Base-by-base conservation (phyloP, 2,888 invertebrate genomes). In the Diarsia rubi region DNA sequence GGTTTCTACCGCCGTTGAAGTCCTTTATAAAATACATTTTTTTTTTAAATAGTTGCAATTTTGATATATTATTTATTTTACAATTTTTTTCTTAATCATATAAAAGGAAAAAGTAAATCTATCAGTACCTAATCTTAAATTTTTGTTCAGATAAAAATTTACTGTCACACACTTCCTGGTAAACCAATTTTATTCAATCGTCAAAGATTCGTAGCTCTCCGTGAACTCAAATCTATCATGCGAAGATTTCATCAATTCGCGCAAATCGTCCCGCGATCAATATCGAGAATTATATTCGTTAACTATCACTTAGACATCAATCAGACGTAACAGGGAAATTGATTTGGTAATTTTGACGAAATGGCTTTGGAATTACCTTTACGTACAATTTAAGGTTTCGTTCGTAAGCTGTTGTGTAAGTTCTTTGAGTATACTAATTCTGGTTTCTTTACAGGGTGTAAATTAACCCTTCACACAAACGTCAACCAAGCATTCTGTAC, bases 181-280 rank as follows among this genome's bases (percentile, higher is more conserved):
- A 9, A 47, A 47, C 37, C 8, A 0, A 60, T 47, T 66, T 21
- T n/a, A 45, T 24, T 4, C 6, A 11, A 47, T 47, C 8, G 14
- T 12, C n/a, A 0, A 19, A 24, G 0, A 57, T 82, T 88, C 74
- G 0, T 79, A 81, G 54, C 74, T 88, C 77, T 4, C 1, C 14
- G 84, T 76, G 21, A 73, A 75, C 73, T 78, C 71, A 80, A 72
- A 88, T 88, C 85, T 84, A 84, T 90, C 89, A 89, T 84, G 83
- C 86, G 80, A 86, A 87, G 84, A 87, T 91, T 91, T 91, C 89
- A 91, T 92, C 90, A 91, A 87, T 87, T 84, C 85, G 77, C 67
- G 59, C 73, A 83, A 86, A 87, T 77, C 77, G 83, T 69, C 82
- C 76, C 64, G 78, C 84, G 85, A 90, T 88, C 86, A 86, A 88